A percentile compares a stretch with the other conserved stretches of the same genome.
Conservation (phyloP, 2,113 vertebrate genomes). For the Amphiprion ocellaris region DNA sequence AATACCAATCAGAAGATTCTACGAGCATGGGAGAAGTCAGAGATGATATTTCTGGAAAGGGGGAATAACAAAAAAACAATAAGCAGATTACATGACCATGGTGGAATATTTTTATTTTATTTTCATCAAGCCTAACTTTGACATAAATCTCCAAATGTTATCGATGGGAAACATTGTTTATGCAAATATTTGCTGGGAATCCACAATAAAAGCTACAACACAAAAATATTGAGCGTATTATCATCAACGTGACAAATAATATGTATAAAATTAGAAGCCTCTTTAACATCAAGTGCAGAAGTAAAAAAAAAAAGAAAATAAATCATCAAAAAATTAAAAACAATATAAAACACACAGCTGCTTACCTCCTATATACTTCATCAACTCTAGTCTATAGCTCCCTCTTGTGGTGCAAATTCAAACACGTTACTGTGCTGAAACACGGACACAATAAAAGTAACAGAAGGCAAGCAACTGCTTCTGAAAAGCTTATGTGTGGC, state of each 20-base stretch:
- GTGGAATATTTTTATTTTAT: constrained; percentile 14
- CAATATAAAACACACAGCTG: constrained; percentile 29
- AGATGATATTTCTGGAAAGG: background rate
- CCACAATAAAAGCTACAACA: background rate
- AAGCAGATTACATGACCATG: background rate
- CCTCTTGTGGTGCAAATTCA: constrained; percentile 75
- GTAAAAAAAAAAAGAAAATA: constrained; percentile 17
- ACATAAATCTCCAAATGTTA: constrained; percentile 52
- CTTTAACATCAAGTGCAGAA: constrained; percentile 7
- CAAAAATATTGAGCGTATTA: background rate
- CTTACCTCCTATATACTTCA: background rate
- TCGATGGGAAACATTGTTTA: constrained; percentile 2
- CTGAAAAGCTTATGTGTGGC: background rate
- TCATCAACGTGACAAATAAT: constrained; percentile 3
- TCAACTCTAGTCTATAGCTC: constrained; percentile 65
- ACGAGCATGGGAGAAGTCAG: background rate
- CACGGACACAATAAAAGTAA: constrained; percentile 9
- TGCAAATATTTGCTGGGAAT: constrained; percentile 34
- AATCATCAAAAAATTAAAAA: constrained; percentile 1
- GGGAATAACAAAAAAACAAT: background rate
- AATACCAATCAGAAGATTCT: background rate
- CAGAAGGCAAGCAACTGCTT: background rate
- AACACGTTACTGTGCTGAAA: constrained; percentile 18
- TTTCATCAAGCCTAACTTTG: background rate
- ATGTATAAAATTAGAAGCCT: constrained; percentile 37